Base-by-base conservation (phyloP, 2,797 vertebrate species). In the Liparis tanakae region DNA sequence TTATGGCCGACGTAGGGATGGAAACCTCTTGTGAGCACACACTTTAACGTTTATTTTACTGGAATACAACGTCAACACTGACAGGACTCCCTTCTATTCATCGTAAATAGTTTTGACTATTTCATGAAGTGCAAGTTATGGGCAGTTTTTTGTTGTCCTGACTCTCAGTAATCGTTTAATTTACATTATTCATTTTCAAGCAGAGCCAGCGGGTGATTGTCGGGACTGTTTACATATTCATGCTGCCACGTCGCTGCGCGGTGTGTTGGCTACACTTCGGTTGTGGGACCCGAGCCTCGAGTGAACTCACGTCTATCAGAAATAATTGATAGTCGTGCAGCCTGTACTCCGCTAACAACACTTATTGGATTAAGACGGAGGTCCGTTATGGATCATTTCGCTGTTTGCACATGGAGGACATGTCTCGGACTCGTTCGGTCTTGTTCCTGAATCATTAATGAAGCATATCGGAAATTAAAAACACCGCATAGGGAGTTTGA, bases 21-120 rank as follows among this genome's bases (percentile, higher is more conserved):
- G 57, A 65, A 72, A 78, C 71, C 79, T 53, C 76, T 76, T 63
- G 50, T 85, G 58, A 82, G 84, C 72, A 15, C 39, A 65, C 46
- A 30, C 25, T 30, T 30, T n/a, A n/a, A 30, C 25, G 25, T 30
- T 30, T 30, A 30, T 43, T 41, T n/a, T n/a, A 60, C 36, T 48
- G 15, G 37, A 51, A 55, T 56, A 72, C 39, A 78, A 58, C 62
- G 51, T 76, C 5, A 30, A 12, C 37, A 33, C 3, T 10, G 1
- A 58, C 22, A 51, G 36, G 5, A 39, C 37, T 66, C 0, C 13
- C n/a, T 8, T 53, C 53, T 43, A 7, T 43, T 55, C 14, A 41
- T 44, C 25, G 36, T 0, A 36, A 30, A 12, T 44, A 6, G 13
- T 48, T 61, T 64, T 48, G 41, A 2, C 6, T 8, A 0, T 67